Evolutionary conservation across 1,140 invertebrate species (phyloP).

Genomic region (Gonatopus flavifemur): DNA sequence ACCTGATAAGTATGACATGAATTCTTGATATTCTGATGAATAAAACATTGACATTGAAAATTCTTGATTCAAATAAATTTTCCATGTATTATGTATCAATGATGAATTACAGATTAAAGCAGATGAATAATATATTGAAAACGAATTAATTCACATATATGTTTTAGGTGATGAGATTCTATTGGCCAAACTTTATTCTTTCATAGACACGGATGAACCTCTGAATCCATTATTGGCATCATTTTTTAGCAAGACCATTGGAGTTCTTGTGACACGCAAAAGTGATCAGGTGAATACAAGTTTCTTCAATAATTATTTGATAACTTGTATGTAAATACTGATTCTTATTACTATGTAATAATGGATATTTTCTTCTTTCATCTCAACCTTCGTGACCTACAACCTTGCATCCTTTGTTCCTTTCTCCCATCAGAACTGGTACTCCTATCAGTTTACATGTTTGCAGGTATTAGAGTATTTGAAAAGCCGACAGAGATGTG

Average conservation of each 20-base stretch:
- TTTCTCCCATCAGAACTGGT: slow-evolving; percentile 74
- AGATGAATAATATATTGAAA: not conserved
- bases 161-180: slow-evolving; percentile 68
- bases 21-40: no score
- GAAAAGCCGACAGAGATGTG: slow-evolving; percentile 82
- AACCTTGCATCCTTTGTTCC: slow-evolving; percentile 23
- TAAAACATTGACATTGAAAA: no score
- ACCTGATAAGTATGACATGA: no score
- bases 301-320: slow-evolving; percentile 6
- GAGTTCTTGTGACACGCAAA: slow-evolving; percentile 80
- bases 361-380: slow-evolving; percentile 14
- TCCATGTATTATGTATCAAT: not conserved
- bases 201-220: slow-evolving; percentile 82
- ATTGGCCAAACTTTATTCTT: slow-evolving; percentile 84
- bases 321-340: not conserved
- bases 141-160: slow-evolving; percentile 2
- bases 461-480: slow-evolving; percentile 90
- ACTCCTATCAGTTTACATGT: slow-evolving; percentile 86
- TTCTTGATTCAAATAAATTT: no score
- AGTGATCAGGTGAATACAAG: slow-evolving; percentile 67
- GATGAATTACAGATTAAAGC: not conserved
- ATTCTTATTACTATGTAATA: slow-evolving; percentile 1
- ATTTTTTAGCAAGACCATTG: slow-evolving; percentile 93
- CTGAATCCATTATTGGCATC: slow-evolving; percentile 93
- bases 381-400: slow-evolving; percentile 1